Conservation (phyloP, 2,888 invertebrate genomes). For the Rhynchonema sp. region DNA sequence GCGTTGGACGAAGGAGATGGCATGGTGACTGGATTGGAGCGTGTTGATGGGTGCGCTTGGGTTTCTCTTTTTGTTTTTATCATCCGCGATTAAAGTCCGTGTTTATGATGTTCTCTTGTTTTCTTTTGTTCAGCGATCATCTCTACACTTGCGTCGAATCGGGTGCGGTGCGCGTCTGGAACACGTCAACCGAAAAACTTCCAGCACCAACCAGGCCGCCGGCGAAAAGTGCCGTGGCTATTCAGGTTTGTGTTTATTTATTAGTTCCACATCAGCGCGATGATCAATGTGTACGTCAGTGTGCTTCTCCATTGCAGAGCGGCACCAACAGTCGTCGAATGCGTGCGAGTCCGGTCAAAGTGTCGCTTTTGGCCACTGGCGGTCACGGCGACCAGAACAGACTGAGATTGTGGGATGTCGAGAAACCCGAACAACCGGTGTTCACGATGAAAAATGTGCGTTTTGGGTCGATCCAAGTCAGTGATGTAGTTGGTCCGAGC, state of each 20-base stretch:
- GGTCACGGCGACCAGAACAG: neutral
- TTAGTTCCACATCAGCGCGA: neutral
- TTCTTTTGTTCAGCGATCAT: neutral
- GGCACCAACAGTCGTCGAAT: neutral
- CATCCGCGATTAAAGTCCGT: neutral
- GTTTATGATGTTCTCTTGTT: neutral
- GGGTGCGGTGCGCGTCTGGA: neutral
- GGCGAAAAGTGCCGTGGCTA: neutral
- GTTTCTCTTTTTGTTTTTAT: no score
- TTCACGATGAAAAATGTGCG: neutral
- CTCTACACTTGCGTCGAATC: neutral
- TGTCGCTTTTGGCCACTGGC: neutral
- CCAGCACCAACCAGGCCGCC: neutral
- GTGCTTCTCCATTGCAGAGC: no score
- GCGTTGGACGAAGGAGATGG: neutral
- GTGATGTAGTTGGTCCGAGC: no score
- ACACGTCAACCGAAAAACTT: neutral
- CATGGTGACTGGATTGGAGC: neutral
- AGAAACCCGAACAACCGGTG: neutral
- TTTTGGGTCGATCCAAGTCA: no score
- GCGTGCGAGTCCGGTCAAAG: neutral
- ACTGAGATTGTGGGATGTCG: neutral
- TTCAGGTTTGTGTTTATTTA: neutral
- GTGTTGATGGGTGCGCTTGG: neutral
- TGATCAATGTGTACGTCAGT: neutral